phyloP scores from a whole-genome alignment of 2,888 invertebrate genomes.

The Torymus texanus region DNA sequence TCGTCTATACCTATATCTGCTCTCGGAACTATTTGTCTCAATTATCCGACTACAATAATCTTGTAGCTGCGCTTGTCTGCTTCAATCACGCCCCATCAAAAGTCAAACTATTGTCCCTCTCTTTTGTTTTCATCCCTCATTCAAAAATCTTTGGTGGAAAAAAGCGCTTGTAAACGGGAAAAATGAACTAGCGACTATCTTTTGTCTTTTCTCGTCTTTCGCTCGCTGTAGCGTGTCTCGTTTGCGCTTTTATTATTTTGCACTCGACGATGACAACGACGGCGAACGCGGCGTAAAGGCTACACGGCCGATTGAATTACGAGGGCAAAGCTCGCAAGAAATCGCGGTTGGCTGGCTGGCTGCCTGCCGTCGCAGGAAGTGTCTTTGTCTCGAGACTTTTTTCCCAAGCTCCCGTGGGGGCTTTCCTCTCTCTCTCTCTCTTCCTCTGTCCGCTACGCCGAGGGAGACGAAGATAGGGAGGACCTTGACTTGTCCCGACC shows the following conservation, averaged over 20 bases:
- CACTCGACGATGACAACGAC: neutral
- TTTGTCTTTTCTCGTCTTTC: too few relatives aligned
- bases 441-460: neutral
- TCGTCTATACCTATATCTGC: neutral
- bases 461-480: neutral
- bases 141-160: too few relatives aligned
- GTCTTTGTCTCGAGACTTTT: conserved; percentile 38
- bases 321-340: conserved; percentile 47
- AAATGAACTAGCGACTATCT: too few relatives aligned
- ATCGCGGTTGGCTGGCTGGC: neutral
- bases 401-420: conserved; percentile 8
- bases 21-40: conserved; percentile 1
- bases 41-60: conserved; percentile 12
- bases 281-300: conserved; percentile 16
- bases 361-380: conserved; percentile 39
- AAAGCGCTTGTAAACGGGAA: too few relatives aligned
- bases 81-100: neutral
- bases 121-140: too few relatives aligned
- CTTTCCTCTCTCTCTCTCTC: conserved; percentile 22
- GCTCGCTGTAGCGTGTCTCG: too few relatives aligned
- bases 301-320: conserved; percentile 50
- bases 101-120: neutral
- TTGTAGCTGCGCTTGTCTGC: neutral
- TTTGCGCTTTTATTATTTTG: neutral
- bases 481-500: conserved; percentile 18